These are phyloP conservation scores for Anolis apletophallus DNA, from an alignment of 2,797 vertebrate genomes.

Conservation along the genomic window DNA sequence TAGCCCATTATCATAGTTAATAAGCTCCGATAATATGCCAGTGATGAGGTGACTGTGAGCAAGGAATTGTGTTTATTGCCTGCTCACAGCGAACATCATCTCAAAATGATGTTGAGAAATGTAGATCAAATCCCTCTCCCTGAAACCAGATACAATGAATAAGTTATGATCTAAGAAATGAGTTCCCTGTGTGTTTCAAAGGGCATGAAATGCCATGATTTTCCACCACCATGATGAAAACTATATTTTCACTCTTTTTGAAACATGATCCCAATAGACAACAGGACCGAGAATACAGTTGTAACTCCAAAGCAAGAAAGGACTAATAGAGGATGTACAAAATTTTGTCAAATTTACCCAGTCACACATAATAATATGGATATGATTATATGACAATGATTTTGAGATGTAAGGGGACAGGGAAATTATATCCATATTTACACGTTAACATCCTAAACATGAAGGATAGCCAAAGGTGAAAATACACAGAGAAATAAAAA, in stretches of 20 bases:
- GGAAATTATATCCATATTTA: not conserved
- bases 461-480: not conserved
- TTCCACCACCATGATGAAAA: not conserved
- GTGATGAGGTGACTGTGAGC: not conserved
- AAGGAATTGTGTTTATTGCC: not conserved
- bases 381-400: not conserved
- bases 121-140: not conserved
- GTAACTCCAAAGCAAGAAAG: not conserved
- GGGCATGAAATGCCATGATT: not conserved
- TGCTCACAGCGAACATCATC: not conserved
- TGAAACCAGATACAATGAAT: not conserved
- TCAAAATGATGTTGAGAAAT: not conserved
- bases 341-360: not conserved
- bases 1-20: not conserved
- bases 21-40: not conserved
- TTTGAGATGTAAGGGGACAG: not conserved
- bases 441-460: not conserved
- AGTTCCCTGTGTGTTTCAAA: not conserved
- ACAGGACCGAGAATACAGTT: not conserved
- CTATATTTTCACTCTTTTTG: not conserved
- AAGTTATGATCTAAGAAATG: not conserved
- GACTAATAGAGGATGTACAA: not conserved
- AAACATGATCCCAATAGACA: not conserved
- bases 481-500: slow-evolving; percentile 5
- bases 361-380: not conserved